Conservation (phyloP, 2,113 vertebrate species). For the Centrocercus urophasianus region DNA sequence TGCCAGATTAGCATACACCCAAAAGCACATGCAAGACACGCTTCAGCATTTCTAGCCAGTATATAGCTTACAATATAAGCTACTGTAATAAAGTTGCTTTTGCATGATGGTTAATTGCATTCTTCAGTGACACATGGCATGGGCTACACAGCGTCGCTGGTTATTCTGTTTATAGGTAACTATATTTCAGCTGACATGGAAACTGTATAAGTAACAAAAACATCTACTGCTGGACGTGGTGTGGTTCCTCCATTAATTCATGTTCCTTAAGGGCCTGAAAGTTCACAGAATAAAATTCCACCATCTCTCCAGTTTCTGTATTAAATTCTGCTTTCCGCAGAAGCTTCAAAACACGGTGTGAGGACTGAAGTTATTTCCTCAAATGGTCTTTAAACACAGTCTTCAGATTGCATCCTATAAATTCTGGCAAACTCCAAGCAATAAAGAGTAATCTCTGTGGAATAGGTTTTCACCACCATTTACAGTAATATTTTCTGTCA, state of each 20-base stretch:
- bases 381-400: conserved; percentile 16
- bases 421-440: conserved; percentile 37
- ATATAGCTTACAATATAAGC: not conserved
- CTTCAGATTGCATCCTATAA: conserved; percentile 31
- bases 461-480: conserved; percentile 46
- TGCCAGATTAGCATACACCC: not conserved
- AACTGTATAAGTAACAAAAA: conserved; percentile 16
- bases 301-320: conserved; percentile 20
- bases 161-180: conserved; percentile 13
- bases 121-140: not conserved
- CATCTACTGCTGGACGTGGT: conserved; percentile 15
- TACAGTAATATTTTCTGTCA: conserved; percentile 44
- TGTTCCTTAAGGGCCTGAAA: conserved; percentile 5
- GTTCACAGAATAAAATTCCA: conserved; percentile 48
- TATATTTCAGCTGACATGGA: conserved; percentile 30
- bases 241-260: conserved; percentile 43
- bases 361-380: conserved; percentile 18
- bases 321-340: conserved; percentile 52
- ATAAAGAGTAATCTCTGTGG: not conserved
- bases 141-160: not conserved
- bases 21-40: not conserved
- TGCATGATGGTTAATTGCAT: conserved; percentile 14
- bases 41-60: not conserved
- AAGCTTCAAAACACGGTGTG: conserved; percentile 11
- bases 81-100: not conserved